phyloP scores from a whole-genome alignment of 2,113 vertebrate genomes.

The Thunnus thynnus region DNA sequence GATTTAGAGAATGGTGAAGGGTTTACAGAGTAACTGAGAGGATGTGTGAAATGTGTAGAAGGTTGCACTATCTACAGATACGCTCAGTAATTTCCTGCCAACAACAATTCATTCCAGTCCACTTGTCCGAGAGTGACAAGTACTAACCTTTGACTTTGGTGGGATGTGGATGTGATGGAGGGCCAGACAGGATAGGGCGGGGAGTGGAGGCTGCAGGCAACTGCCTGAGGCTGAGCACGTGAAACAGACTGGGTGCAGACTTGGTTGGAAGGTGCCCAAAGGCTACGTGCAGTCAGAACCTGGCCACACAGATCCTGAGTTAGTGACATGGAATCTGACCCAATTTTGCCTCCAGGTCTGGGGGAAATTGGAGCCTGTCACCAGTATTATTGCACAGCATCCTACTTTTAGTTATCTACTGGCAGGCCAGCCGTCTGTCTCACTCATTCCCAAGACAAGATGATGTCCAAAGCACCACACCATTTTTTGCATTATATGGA shows the following conservation, averaged over 20 bases:
- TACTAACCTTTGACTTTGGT: slow-evolving; percentile 10
- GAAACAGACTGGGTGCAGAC: slow-evolving; percentile 15
- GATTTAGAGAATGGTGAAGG: neutral
- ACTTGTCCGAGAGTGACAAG: neutral
- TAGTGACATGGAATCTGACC: slow-evolving; percentile 36
- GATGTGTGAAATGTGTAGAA: slow-evolving; percentile 6
- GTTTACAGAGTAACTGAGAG: neutral
- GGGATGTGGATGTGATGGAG: neutral
- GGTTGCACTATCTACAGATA: neutral
- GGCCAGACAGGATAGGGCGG: slow-evolving; percentile 34
- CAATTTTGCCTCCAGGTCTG: slow-evolving; percentile 24
- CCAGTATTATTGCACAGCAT: slow-evolving; percentile 2
- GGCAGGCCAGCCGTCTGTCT: no score
- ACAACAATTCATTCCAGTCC: neutral
- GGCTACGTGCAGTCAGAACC: slow-evolving; percentile 32
- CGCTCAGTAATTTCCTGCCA: slow-evolving; percentile 13
- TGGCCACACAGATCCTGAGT: slow-evolving; percentile 22
- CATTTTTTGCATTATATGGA: neutral
- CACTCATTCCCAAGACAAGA: neutral
- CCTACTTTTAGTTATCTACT: neutral
- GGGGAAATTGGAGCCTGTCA: slow-evolving; percentile 5
- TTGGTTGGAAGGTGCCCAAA: slow-evolving; percentile 24
- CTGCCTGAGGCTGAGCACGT: slow-evolving; percentile 22
- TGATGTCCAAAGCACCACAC: neutral
- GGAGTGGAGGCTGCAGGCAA: neutral